Evolutionary conservation across 1,140 invertebrate species (phyloP), one percentile per base, ranked within the genome.

Genomic region (Matsumurasca onukii): DNA sequence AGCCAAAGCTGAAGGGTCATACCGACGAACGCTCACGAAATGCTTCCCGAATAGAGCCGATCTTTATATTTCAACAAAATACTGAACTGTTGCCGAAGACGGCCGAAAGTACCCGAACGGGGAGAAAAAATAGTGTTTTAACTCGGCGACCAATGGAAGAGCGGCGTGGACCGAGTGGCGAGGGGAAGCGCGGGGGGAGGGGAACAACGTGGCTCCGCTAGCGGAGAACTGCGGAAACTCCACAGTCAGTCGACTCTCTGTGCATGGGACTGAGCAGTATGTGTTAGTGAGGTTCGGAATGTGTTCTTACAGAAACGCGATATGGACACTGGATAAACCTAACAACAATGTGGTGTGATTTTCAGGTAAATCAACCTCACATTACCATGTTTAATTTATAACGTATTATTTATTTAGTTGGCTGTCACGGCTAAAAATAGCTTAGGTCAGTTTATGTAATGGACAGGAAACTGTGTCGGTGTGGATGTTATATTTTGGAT

Each of bases 351-450:
- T 66, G 64, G 63, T 31, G 65, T 72, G 72, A 74, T 69, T 72
- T 70, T 76, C 72, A 77, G 64, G 71, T 74, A 71, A 74, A 71
- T 59, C 34, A 75, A 78, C 75, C 76, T 77, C 78, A 75, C 74
- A 79, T 77, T 78, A 77, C 75, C 74, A 72, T 75, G 64, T 72
- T 68, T 78, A 78, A 76, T 27, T 66, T 27, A 66, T 25, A 13
- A 27, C 25, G 22, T 52, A 20, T 67, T 75, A 76, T 76, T 73
- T 69, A 57, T 57, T 63, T 74, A 67, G 68, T 57, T 67, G 67
- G 68, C 59, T 73, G 62, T 67, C 69, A 71, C 66, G n/a, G n/a
- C n/a, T n/a, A n/a, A n/a, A n/a, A n/a, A n/a, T n/a, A n/a, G n/a
- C n/a, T n/a, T n/a, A n/a, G n/a, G n/a, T n/a, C n/a, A n/a, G n/a